A percentile compares a stretch with the other conserved stretches of the same genome.
These are phyloP conservation scores for Polyergus mexicanus DNA, from an alignment of 1,140 invertebrate genomes.

Conservation along the genomic window DNA sequence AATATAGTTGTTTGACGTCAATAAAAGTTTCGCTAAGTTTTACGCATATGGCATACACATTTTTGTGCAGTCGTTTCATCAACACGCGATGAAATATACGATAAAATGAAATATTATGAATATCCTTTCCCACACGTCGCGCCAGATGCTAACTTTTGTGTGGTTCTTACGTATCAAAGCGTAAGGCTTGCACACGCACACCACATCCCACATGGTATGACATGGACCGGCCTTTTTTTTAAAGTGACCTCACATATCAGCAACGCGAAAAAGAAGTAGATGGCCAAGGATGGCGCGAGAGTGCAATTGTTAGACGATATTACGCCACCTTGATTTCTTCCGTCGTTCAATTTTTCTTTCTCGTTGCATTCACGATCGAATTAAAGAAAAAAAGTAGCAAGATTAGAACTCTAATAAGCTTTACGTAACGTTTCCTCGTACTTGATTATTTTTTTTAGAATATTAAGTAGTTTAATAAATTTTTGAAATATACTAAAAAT, in stretches of 20 bases:
- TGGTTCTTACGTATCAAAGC: constrained; percentile 50
- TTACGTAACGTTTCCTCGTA: not conserved
- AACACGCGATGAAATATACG: constrained; percentile 43
- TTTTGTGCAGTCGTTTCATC: not conserved
- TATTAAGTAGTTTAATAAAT: not conserved
- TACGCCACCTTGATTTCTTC: constrained; percentile 52
- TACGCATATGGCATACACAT: not conserved
- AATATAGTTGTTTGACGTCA: not conserved
- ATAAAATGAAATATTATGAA: constrained; percentile 70
- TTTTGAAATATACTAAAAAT: not conserved
- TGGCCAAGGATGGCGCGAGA: constrained; percentile 22
- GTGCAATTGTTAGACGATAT: constrained; percentile 45
- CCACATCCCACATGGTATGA: constrained; percentile 25
- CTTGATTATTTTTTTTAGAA: not conserved
- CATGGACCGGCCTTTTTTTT: constrained; percentile 26
- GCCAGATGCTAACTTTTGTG: constrained; percentile 75
- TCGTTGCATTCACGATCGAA: not conserved
- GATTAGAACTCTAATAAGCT: not conserved
- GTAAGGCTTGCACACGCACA: constrained; percentile 58
- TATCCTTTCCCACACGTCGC: constrained; percentile 77
- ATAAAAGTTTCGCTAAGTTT: not conserved
- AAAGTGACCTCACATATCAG: constrained; percentile 52
- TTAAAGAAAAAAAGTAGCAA: not conserved
- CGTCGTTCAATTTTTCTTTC: too few relatives aligned
- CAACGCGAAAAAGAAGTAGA: constrained; percentile 21